phyloP scores from a whole-genome alignment of 2,113 vertebrate genomes.

The Sebastes fasciatus region DNA sequence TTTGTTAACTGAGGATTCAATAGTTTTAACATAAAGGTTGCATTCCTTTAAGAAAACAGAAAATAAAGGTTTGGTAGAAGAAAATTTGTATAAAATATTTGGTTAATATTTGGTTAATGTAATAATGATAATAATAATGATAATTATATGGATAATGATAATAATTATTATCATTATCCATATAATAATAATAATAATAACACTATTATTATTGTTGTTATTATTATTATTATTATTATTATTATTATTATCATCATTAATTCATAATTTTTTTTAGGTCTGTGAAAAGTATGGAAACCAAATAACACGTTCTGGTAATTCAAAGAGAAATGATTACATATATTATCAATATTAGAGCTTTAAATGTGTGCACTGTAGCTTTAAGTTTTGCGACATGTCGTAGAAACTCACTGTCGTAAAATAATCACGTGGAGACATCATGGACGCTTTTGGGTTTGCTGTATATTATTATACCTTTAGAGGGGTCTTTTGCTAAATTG shows the following conservation, averaged over 20 bases:
- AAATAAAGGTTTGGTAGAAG: not conserved
- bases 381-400: conserved; percentile 70
- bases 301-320: not conserved
- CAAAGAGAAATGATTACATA: not conserved
- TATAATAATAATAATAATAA: too few relatives aligned
- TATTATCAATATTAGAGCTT: not conserved
- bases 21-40: not conserved
- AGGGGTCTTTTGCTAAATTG: not conserved
- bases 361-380: conserved; percentile 39
- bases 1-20: not conserved
- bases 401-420: conserved; percentile 42
- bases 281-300: not conserved
- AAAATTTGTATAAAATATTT: not conserved
- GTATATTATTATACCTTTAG: rapidly evolving
- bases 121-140: too few relatives aligned
- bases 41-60: not conserved
- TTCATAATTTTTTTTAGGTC: not conserved
- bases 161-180: too few relatives aligned
- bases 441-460: not conserved
- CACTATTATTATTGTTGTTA: too few relatives aligned
- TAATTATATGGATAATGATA: too few relatives aligned
- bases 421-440: conserved; percentile 34
- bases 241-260: too few relatives aligned
- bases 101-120: too few relatives aligned
- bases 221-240: too few relatives aligned